phyloP scores from a whole-genome alignment of 2,888 invertebrate genomes.

The Cephus sareptanus region DNA sequence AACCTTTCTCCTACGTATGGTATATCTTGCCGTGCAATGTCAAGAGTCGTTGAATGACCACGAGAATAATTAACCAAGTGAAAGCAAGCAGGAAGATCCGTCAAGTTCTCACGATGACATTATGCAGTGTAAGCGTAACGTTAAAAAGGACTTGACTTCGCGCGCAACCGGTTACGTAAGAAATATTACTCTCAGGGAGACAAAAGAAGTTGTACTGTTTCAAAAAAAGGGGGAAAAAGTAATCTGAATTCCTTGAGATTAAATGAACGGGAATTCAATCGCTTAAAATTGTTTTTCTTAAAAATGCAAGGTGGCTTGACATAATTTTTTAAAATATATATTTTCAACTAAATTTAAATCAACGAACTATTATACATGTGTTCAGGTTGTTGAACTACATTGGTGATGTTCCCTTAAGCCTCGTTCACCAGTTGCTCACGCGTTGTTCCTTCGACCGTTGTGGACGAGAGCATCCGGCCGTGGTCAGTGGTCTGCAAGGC shows the following conservation, averaged over 20 bases:
- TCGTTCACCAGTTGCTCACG: constrained; percentile 27
- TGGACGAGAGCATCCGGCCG: constrained; percentile 40
- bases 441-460: constrained; percentile 33
- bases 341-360: background rate
- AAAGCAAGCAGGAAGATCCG: constrained; percentile 47
- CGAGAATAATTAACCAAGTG: constrained; percentile 46
- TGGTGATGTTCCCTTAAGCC: constrained; percentile 28
- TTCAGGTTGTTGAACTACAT: constrained; percentile 35
- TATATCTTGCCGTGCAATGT: constrained; percentile 23
- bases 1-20: constrained; percentile 37
- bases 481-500: constrained; percentile 48
- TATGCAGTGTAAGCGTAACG: background rate
- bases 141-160: background rate
- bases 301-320: background rate
- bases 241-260: background rate
- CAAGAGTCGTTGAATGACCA: constrained; percentile 8
- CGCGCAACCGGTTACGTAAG: background rate
- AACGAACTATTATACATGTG: background rate
- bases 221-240: background rate
- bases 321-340: background rate
- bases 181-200: background rate
- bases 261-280: background rate
- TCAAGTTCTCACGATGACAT: constrained; percentile 41
- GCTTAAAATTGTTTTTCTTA: background rate
- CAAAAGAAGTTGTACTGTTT: background rate